A percentile compares a stretch with the other conserved stretches of the same genome.
Evolutionary conservation across 2,797 vertebrate genomes (phyloP).

Genomic region (Tangara arthus): DNA sequence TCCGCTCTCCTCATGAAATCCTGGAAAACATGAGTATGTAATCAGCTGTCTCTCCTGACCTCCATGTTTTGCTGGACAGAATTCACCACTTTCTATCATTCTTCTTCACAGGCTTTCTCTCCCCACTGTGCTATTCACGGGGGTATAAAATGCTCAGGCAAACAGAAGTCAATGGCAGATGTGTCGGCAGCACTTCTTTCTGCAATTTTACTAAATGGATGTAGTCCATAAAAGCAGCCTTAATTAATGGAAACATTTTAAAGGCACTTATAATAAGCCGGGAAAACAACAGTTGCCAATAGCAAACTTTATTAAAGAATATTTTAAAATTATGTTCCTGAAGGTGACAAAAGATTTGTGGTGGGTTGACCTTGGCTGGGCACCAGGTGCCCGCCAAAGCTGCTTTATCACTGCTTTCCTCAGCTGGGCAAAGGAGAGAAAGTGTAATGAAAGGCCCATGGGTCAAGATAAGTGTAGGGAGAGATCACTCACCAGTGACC

Average conservation of each 20-base stretch:
- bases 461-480: neutral
- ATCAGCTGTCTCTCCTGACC: conserved; percentile 12
- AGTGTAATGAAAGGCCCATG: neutral
- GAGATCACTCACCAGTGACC: neutral
- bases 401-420: neutral
- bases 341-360: conserved; percentile 1
- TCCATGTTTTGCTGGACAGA: conserved; percentile 40
- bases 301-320: conserved; percentile 44
- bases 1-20: conserved; percentile 1
- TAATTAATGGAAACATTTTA: conserved; percentile 57
- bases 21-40: conserved; percentile 13
- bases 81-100: conserved; percentile 21
- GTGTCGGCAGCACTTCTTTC: conserved; percentile 30
- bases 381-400: neutral
- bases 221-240: conserved; percentile 37
- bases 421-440: neutral
- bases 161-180: conserved; percentile 56
- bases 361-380: neutral
- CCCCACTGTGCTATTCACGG: neutral
- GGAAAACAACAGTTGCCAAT: conserved; percentile 48
- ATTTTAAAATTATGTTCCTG: conserved; percentile 15
- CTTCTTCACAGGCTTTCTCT: neutral
- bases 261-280: conserved; percentile 37
- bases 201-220: conserved; percentile 44
- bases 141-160: conserved; percentile 58